Evolutionary conservation across 2,888 invertebrate genomes (phyloP).

Genomic region (Cantharis lateralis): DNA sequence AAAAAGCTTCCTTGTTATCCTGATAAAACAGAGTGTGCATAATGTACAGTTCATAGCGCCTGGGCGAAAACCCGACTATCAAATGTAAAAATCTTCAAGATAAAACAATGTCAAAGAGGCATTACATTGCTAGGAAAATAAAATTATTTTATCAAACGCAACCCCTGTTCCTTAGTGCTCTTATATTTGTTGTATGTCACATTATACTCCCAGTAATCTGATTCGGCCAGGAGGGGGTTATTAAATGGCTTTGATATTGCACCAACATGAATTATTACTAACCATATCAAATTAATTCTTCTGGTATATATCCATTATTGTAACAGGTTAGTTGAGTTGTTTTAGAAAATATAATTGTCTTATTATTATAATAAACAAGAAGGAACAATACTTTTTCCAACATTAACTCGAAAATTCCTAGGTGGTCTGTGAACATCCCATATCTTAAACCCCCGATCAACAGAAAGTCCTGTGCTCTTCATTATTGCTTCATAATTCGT

Average conservation of each 20-base stretch:
- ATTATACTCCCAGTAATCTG: neutral
- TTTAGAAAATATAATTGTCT: no score
- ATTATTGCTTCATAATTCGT: slow-evolving; percentile 55
- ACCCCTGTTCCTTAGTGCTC: neutral
- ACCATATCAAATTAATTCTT: no score
- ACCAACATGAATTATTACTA: neutral
- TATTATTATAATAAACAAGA: neutral
- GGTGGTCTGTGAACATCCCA: slow-evolving; percentile 47
- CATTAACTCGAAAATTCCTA: slow-evolving; percentile 35
- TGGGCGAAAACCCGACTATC: neutral
- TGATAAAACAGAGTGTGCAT: neutral
- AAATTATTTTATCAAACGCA: neutral
- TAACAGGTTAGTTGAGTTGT: no score
- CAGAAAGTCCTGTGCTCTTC: slow-evolving; percentile 48
- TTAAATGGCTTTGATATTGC: neutral
- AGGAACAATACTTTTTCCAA: neutral
- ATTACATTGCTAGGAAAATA: neutral
- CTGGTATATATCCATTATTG: no score
- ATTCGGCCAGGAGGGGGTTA: neutral
- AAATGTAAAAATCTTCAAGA: neutral
- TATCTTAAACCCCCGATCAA: slow-evolving; percentile 47
- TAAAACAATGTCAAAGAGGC: neutral
- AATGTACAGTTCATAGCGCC: neutral
- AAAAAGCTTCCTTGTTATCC: neutral
- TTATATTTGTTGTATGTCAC: neutral